Evolutionary conservation across 2,888 invertebrate genomes (phyloP).

Genomic region (Bugula neritina): DNA sequence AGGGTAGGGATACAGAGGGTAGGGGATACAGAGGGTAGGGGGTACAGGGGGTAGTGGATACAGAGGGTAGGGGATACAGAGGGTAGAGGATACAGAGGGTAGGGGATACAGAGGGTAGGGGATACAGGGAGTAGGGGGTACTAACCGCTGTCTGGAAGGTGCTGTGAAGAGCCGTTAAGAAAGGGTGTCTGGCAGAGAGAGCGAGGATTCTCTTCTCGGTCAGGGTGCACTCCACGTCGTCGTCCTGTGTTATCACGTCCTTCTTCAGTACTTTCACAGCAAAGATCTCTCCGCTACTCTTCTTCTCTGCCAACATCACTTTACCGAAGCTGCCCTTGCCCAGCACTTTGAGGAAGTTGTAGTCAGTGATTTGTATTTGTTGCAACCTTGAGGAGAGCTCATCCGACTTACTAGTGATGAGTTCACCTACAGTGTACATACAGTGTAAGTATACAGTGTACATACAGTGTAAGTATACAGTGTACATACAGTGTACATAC

Average conservation of each 20-base stretch:
- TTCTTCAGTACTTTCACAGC: conserved; percentile 80
- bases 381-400: not conserved
- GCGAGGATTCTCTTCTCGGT: conserved; percentile 95
- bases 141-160: conserved; percentile 93
- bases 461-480: too few species aligned
- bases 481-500: too few species aligned
- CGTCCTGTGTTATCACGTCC: conserved; percentile 95
- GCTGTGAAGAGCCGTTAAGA: conserved; percentile 91
- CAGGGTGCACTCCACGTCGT: conserved; percentile 98
- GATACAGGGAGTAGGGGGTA: too few species aligned
- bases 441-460: too few species aligned
- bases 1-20: too few species aligned
- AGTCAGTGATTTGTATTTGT: conserved; percentile 62
- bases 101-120: too few species aligned
- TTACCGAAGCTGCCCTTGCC: conserved; percentile 98
- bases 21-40: too few species aligned
- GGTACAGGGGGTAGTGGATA: too few species aligned
- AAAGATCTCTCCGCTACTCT: conserved; percentile 77
- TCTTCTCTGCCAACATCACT: conserved; percentile 93
- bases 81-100: too few species aligned
- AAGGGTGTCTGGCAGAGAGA: conserved; percentile 94
- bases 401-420: not conserved
- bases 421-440: not conserved
- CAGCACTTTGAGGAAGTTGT: conserved; percentile 94
- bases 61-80: too few species aligned